Conservation (phyloP, 2,113 vertebrate genomes). For the Ranitomeya variabilis region DNA sequence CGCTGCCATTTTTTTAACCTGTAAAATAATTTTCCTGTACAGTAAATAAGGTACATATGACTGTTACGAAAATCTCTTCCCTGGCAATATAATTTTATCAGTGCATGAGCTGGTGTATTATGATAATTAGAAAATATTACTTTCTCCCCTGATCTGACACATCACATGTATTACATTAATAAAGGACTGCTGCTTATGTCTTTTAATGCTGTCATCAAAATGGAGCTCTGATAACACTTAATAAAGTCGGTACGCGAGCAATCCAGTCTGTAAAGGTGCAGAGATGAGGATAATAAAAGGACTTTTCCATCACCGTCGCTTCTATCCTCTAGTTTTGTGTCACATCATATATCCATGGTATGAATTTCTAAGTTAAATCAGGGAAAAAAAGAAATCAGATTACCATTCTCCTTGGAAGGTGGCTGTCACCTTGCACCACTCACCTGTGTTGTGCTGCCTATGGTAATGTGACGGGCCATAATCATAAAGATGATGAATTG, state of each 20-base stretch:
- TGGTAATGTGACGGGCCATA: conserved; percentile 52
- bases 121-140: conserved; percentile 2
- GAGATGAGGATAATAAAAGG: not conserved
- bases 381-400: conserved; percentile 30
- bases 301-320: conserved; percentile 37
- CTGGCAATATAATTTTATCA: not conserved
- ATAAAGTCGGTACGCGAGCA: conserved; percentile 10
- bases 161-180: conserved; percentile 21
- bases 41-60: not conserved
- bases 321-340: conserved; percentile 18
- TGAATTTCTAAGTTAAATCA: conserved; percentile 29
- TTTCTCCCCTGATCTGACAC: conserved; percentile 11
- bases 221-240: not conserved
- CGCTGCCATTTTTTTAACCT: not conserved
- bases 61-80: not conserved
- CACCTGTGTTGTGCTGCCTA: conserved; percentile 53
- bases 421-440: conserved; percentile 47
- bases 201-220: not conserved
- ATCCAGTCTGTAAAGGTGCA: conserved; percentile 5
- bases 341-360: conserved; percentile 22
- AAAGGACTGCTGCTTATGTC: not conserved
- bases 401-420: conserved; percentile 49
- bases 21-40: not conserved
- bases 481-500: conserved; percentile 56
- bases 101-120: not conserved